Conservation (phyloP, 2,797 vertebrate genomes). For the Mionectes olivaceus region DNA sequence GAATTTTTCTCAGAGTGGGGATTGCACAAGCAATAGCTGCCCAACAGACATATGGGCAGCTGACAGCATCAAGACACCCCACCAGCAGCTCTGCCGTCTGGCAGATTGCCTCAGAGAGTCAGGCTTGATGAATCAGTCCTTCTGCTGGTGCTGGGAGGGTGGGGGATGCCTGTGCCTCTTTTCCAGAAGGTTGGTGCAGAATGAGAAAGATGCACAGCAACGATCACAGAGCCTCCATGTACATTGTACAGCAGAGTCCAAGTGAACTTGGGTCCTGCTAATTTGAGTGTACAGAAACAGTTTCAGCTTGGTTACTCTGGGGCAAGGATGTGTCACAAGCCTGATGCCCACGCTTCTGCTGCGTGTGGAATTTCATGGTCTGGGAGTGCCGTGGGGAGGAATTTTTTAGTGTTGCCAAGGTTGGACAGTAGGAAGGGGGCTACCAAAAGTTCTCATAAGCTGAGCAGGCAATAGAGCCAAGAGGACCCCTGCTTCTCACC, state of each 20-base stretch:
- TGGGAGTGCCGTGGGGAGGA: neutral
- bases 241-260: accelerated
- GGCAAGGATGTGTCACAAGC: neutral
- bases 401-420: neutral
- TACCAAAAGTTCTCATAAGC: neutral
- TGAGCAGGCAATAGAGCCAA: neutral
- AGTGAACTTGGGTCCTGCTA: neutral
- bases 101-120: slow-evolving; percentile 42
- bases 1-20: neutral
- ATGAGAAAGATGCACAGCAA: neutral
- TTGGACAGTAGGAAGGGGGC: neutral
- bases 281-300: neutral
- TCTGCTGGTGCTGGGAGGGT: neutral
- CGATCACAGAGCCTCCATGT: accelerated
- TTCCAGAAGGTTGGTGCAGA: neutral
- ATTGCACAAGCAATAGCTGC: slow-evolving; percentile 2
- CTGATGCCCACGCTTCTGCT: neutral
- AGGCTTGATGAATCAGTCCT: slow-evolving; percentile 29
- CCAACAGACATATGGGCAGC: slow-evolving; percentile 45
- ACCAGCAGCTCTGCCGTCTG: slow-evolving; percentile 44
- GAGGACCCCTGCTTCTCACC: neutral
- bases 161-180: neutral
- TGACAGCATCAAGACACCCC: slow-evolving; percentile 37
- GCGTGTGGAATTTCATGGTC: neutral
- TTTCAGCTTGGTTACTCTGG: neutral